Conservation (phyloP, 2,888 invertebrate species). For the Ditylenchus weischeri region DNA sequence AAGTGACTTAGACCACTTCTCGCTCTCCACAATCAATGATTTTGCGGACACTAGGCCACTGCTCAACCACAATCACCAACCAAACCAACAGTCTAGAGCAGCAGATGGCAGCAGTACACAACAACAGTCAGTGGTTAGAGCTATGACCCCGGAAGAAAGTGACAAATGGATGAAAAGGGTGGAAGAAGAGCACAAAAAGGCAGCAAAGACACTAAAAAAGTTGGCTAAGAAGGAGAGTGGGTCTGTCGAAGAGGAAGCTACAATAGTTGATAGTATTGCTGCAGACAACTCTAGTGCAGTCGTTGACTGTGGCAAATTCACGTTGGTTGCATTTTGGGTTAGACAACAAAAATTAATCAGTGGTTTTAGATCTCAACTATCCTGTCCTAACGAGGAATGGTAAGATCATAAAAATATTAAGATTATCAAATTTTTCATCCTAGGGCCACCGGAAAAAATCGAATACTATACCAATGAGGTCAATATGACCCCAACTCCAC, state of each 20-base stretch:
- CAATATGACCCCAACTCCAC: too few relatives aligned
- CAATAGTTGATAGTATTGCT: too few relatives aligned
- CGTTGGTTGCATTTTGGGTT: too few relatives aligned
- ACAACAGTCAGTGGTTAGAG: constrained; percentile 18
- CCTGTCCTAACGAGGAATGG: too few relatives aligned
- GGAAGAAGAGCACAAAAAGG: constrained; percentile 37
- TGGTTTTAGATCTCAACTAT: too few relatives aligned
- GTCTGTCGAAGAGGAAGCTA: neutral
- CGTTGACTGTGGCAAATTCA: too few relatives aligned
- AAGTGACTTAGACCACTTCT: constrained; percentile 33
- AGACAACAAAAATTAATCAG: too few relatives aligned
- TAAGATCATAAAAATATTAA: too few relatives aligned
- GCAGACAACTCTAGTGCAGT: too few relatives aligned
- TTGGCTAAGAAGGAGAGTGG: neutral
- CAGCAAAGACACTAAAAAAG: constrained; percentile 18
- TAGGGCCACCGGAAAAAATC: too few relatives aligned
- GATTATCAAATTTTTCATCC: too few relatives aligned
- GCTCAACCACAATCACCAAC: neutral
- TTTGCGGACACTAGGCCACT: constrained; percentile 10
- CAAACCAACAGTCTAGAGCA: neutral
- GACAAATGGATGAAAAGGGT: constrained; percentile 35
- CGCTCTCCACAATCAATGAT: constrained; percentile 21
- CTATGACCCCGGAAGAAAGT: constrained; percentile 31
- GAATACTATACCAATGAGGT: too few relatives aligned
- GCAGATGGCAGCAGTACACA: neutral